Evolutionary conservation across 2,888 invertebrate species (phyloP), one percentile per base, ranked within the genome.

Genomic region (Xylota segnis): DNA sequence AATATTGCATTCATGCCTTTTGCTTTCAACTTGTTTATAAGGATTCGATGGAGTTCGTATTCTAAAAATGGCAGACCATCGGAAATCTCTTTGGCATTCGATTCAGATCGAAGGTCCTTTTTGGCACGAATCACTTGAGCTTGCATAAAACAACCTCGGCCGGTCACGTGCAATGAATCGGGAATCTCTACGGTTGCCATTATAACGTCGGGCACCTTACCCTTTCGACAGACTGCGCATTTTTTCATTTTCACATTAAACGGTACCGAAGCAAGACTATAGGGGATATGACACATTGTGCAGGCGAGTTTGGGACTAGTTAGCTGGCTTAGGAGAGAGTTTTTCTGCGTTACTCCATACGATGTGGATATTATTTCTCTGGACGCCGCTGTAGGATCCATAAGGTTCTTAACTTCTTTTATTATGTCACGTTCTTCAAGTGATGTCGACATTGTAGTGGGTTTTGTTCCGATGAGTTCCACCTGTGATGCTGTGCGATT

Each of bases 1-100:
- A 98, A 98, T 70, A 98, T 93, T 4, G 98, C 96, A 93, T 99
- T 99, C 95, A 98, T 98, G 6, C 98, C 98, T 92, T 97, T 97
- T 87, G 98, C 96, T 92, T 97, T 95, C 2, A 99, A 93, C 91
- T 98, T 98, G 90, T 97, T 98, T 1, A 98, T 94, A 43, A 99
- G 93, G 88, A 98, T 94, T 82, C 97, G 95, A 92, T 99, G 98
- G 58, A 99, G 93, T 91, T 99, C 98, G 91, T 98, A 99, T 92
- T 99, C 99, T 71, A 99, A 92, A 93, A 99, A 99, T 0, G 99
- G 99, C 71, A 99, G 93, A 89, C 97, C 97, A 93, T 99, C 97
- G 0, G 98, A 98, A 81, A 99, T 97, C 93, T 99, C 98, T 89
- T 98, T 95, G 4, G 99, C 97, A 88, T 96, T 96, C 0, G 96